Evolutionary conservation across 2,113 vertebrate species (phyloP), one percentile per base, ranked within the genome.

Genomic region (Conger conger): DNA sequence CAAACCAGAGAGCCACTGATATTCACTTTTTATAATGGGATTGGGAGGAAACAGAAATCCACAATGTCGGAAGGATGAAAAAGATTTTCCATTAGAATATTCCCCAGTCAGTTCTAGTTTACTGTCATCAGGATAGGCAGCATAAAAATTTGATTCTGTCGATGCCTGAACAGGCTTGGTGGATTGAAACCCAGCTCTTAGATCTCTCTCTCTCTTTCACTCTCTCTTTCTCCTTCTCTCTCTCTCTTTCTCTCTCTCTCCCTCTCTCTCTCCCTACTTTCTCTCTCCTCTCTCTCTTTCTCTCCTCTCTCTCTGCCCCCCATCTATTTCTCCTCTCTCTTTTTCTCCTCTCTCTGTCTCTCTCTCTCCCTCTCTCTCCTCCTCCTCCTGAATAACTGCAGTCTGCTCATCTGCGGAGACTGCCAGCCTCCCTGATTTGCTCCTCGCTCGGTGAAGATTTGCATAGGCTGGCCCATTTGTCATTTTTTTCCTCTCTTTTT

Each of bases 321-420:
- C 57, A 8, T 54, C 84, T 33, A 27, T 37, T 54, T 35, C 54
- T 37, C 63, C 33, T 38, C 54, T 81, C 76, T 36, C 81, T 38
- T 78, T 42, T 68, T 35, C 76, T 45, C 37, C 27, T 54, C 33
- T 37, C 60, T 83, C 50, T 35, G 17, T 68, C 30, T 37, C 57
- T 81, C 57, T 18, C 77, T 80, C 83, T 18, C 60, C 35, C 60
- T 30, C 54, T n/a, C n/a, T n/a, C n/a, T n/a, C n/a, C n/a, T 63
- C 16, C 83, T 57, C 23, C 76, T 76, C 76, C 33, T 83, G 83
- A 79, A 63, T 86, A 84, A 86, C 88, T 86, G 88, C 92, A 91
- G 91, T 91, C 93, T 86, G 92, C 92, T 93, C 93, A 92, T 92
- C 92, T 93, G 93, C 94, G 93, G 94, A 90, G 93, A 85, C 89